Percentiles rank a stretch among this genome's conserved stretches.
Conservation (phyloP, 2,797 vertebrate species). For the Ispidina lecontei region DNA sequence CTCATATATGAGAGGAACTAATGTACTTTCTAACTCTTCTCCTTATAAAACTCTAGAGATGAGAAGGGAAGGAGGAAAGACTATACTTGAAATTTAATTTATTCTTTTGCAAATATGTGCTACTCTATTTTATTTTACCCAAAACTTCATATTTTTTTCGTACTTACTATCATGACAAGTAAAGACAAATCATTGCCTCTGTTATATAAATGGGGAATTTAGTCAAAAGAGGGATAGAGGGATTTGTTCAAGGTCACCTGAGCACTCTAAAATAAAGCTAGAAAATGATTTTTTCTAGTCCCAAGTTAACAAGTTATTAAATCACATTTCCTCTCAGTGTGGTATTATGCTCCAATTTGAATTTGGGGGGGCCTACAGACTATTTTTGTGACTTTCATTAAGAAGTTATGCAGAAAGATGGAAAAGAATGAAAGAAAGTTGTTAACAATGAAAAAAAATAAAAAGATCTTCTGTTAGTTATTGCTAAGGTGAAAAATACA, state of each 20-base stretch:
- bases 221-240: conserved; percentile 22
- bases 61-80: neutral
- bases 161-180: conserved; percentile 33
- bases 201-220: conserved; percentile 21
- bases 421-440: neutral
- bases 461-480: neutral
- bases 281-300: conserved; percentile 54
- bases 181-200: conserved; percentile 17
- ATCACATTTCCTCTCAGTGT: conserved; percentile 24
- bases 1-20: neutral
- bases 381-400: neutral
- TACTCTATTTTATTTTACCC: neutral
- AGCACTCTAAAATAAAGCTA: conserved; percentile 32
- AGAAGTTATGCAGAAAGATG: neutral
- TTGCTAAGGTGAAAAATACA: neutral
- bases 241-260: conserved; percentile 45
- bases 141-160: neutral
- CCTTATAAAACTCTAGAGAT: neutral
- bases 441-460: neutral
- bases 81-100: neutral
- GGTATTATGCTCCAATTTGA: neutral
- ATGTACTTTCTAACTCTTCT: neutral
- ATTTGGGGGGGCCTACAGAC: neutral
- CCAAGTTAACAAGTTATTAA: conserved; percentile 61
- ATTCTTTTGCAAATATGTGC: neutral